These are phyloP conservation scores for Tanypteryx hageni DNA, from an alignment of 2,888 invertebrate genomes.

Conservation along the genomic window DNA sequence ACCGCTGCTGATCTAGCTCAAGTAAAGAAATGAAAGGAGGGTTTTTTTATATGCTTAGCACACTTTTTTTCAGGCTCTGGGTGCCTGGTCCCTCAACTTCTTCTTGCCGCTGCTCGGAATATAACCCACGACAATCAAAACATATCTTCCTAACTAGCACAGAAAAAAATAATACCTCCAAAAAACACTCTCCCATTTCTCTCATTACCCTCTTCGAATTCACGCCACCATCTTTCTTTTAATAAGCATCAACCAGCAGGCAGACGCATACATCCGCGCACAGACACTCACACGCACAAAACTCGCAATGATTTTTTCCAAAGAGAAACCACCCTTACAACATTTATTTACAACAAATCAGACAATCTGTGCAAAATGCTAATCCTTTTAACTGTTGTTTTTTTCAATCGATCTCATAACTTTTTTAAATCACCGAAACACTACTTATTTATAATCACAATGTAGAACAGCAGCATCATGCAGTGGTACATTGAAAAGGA, in stretches of 20 bases:
- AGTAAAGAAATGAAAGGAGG: slow-evolving; percentile 37
- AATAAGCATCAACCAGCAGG: slow-evolving; percentile 4
- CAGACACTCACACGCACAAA: slow-evolving; percentile 4
- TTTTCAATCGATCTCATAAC: neutral
- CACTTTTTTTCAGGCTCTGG: slow-evolving; percentile 41
- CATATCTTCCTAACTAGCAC: slow-evolving; percentile 17
- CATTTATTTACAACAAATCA: slow-evolving; percentile 53
- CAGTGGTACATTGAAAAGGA: slow-evolving; percentile 59
- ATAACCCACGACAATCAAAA: neutral
- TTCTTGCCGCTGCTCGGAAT: slow-evolving; percentile 11
- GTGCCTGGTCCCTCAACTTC: neutral
- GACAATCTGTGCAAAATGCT: slow-evolving; percentile 2
- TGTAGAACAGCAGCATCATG: slow-evolving; percentile 58
- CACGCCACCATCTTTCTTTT: neutral
- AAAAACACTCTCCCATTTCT: slow-evolving; percentile 41
- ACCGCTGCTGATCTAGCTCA: slow-evolving; percentile 41
- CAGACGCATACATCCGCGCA: neutral
- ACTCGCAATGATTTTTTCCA: slow-evolving; percentile 33
- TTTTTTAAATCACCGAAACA: slow-evolving; percentile 16
- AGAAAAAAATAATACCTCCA: slow-evolving; percentile 39
- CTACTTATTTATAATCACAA: slow-evolving; percentile 46
- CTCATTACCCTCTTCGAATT: slow-evolving; percentile 30
- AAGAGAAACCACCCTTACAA: slow-evolving; percentile 17
- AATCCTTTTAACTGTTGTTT: neutral
- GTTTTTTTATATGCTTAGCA: neutral